Evolutionary conservation across 2,797 vertebrate genomes (phyloP), one percentile per base, ranked within the genome.

Genomic region (Thunnus albacares): DNA sequence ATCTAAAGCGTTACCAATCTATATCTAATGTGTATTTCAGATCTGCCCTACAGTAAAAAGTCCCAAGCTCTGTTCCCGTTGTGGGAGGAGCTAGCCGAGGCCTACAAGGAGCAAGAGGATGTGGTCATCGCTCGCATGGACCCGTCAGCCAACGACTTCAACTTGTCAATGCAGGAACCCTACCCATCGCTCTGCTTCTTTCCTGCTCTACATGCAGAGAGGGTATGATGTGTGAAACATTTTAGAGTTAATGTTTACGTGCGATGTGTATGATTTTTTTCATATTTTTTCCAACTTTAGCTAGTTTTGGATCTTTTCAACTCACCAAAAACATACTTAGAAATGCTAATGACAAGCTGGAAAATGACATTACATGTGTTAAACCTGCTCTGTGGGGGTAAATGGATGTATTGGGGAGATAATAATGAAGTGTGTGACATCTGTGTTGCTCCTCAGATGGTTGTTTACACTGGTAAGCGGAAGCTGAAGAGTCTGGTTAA

Each of bases 181-280:
- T 96, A 96, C 17, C 97, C 96, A 0, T 93, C 96, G 6, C 95
- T 99, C 86, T 96, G 93, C 14, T 93, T 97, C 70, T 99, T 98
- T 26, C 97, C 97, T 26, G 95, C 96, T 0, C 84, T 97, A 10
- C 72, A 95, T 0, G 76, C 92, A 0, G 91, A 93, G 71, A 92
- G 94, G 93, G 97, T 98, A 77, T 0, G 47, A 22, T 28, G 1
- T 20, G 5, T 2, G 15, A 55, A 57, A 15, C 6, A 7, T 26
- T 38, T 38, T 38, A 12, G 12, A 43, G 41, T 43, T 43, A 14
- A 43, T 38, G 35, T 38, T 38, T 38, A 38, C 41, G 4, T 43
- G 18, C n/a, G 8, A 51, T 20, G 3, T 51, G 7, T 49, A 8
- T 47, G 45, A 47, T 15, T 51, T 17, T 49, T 49, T 49, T 49